Conservation (phyloP, 2,113 vertebrate genomes). For the Brachyhypopomus occidentalis region DNA sequence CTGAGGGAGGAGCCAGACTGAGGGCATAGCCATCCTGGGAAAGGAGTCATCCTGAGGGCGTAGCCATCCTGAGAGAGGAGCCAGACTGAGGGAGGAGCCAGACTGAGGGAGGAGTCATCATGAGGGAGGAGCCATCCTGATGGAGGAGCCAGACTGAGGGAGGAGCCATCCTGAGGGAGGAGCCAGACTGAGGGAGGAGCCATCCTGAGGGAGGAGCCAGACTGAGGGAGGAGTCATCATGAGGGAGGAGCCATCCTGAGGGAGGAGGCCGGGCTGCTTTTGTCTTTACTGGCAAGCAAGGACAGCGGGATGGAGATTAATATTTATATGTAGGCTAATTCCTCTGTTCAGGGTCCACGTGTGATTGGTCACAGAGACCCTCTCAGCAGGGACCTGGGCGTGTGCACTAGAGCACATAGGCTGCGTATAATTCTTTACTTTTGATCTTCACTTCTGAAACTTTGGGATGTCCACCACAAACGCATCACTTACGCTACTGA, state of each 20-base stretch:
- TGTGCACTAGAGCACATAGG: neutral
- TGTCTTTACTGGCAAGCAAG: slow-evolving; percentile 72
- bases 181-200: too few relatives aligned
- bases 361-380: slow-evolving; percentile 60
- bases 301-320: slow-evolving; percentile 66
- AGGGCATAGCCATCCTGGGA: too few relatives aligned
- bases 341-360: slow-evolving; percentile 39
- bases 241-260: slow-evolving; percentile 18
- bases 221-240: too few relatives aligned
- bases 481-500: neutral
- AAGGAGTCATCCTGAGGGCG: too few relatives aligned
- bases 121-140: too few relatives aligned
- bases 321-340: slow-evolving; percentile 62
- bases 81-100: too few relatives aligned
- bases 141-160: neutral
- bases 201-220: too few relatives aligned
- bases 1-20: slow-evolving; percentile 26
- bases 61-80: neutral
- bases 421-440: too few relatives aligned
- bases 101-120: slow-evolving; percentile 17
- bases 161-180: neutral
- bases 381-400: slow-evolving; percentile 56
- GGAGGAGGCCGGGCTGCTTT: slow-evolving; percentile 41
- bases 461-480: neutral
- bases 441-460: neutral